phyloP scores from a whole-genome alignment of 1,140 invertebrate genomes.

The Heterodera carotae region DNA sequence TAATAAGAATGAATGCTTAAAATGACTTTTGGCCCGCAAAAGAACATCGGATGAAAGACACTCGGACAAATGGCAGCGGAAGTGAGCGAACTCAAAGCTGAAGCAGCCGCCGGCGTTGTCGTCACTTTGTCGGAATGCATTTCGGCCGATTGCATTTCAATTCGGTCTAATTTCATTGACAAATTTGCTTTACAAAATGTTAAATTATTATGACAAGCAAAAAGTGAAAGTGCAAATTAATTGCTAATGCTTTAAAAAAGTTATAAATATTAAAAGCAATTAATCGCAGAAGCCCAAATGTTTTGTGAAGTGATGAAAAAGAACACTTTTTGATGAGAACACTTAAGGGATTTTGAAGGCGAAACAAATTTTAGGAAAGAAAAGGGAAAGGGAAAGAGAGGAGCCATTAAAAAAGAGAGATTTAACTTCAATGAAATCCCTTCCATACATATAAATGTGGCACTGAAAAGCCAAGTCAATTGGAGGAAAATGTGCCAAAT shows the following conservation, averaged over 20 bases:
- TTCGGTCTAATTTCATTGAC: background rate
- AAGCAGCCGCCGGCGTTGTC: no score
- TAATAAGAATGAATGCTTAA: background rate
- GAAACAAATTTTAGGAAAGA: background rate
- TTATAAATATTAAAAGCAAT: no score
- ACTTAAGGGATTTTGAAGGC: background rate
- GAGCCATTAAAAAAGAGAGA: background rate
- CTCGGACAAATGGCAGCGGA: background rate
- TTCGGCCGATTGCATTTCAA: background rate
- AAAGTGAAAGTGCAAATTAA: no score
- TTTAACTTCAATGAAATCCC: background rate
- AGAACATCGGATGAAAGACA: background rate
- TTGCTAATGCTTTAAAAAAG: no score
- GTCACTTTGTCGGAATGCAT: background rate
- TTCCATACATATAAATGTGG: background rate
- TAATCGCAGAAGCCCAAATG: background rate
- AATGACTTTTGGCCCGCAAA: background rate
- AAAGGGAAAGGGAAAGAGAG: background rate
- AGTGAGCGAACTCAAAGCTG: no score
- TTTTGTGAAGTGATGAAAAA: background rate
- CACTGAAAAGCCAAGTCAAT: background rate
- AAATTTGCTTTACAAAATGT: no score
- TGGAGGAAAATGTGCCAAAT: background rate
- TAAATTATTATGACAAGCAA: no score
- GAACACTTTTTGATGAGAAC: background rate